Evolutionary conservation across 1,140 invertebrate species (phyloP), one percentile per base, ranked within the genome.

Genomic region (Ridgeia piscesae): DNA sequence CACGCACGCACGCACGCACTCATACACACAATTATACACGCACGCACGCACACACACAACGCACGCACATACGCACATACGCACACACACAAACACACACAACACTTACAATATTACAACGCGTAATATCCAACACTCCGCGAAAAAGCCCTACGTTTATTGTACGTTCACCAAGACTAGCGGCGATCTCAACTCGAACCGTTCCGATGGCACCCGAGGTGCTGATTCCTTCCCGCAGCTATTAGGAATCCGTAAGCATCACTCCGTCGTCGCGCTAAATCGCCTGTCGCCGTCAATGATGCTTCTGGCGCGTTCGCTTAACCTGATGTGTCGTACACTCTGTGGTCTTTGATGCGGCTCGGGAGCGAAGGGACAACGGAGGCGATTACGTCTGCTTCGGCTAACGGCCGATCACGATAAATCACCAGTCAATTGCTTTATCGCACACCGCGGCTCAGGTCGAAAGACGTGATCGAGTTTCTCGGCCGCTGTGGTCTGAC

Each of bases 351-450:
- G 58, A 77, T 77, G 17, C 58, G 58, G 2, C 58, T 4, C 11
- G 17, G 58, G 27, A 77, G 27, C 58, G 58, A 4, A 2, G 27
- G 58, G 58, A 77, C 58, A 77, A 21, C 17, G 58, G 58, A 77
- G 58, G 27, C 58, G 2, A 77, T 77, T 77, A 90, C 33, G 89
- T 33, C 89, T 90, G 31, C 34, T 34, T 33, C 17, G 35, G 35
- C 89, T n/a, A 34, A 27, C 34, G 17, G 4, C 8, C 17, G 89
- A 90, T 90, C 35, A 33, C 35, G 35, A 35, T 34, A 27, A 90
- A 35, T 90, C 89, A 90, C 34, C 31, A 27, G 33, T 90, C 89
- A 90, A 34, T 90, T 90, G 89, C 35, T 34, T 90, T 34, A 90
- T 90, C 35, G 89, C 35, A 90, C 17, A 90, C 58, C 58, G 11